A percentile compares a stretch with the other conserved stretches of the same genome.
phyloP scores from a whole-genome alignment of 1,140 invertebrate species.

The Spodoptera frugiperda region DNA sequence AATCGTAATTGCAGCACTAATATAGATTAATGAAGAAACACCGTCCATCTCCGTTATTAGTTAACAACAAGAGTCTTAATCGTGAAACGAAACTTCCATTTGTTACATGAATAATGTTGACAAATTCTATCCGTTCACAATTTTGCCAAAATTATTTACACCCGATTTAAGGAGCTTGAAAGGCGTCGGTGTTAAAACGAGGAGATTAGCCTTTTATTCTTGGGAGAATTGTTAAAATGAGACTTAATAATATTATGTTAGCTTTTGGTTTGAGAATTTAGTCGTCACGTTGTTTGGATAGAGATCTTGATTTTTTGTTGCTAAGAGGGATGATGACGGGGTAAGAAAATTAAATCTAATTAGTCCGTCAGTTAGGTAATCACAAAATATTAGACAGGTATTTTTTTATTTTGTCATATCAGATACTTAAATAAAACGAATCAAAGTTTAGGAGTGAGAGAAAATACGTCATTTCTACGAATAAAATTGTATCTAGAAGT shows the following conservation, averaged over 20 bases:
- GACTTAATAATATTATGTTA: not conserved
- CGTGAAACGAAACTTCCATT: conserved; percentile 31
- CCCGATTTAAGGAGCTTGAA: not conserved
- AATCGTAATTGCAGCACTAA: conserved; percentile 32
- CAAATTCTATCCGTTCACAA: conserved; percentile 22
- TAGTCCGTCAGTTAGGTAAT: too few species aligned
- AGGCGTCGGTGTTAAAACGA: not conserved
- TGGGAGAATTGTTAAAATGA: conserved; percentile 5
- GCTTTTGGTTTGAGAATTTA: not conserved
- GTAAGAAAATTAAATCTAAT: too few species aligned
- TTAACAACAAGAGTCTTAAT: conserved; percentile 10
- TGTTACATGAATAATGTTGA: conserved; percentile 36
- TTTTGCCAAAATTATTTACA: conserved; percentile 27
- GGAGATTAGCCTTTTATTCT: not conserved
- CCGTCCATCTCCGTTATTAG: conserved; percentile 12
- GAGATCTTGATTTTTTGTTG: not conserved
- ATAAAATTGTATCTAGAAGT: too few species aligned
- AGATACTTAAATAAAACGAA: too few species aligned
- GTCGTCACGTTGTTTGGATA: too few species aligned
- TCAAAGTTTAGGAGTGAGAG: too few species aligned
- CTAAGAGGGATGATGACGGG: too few species aligned
- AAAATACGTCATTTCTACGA: too few species aligned
- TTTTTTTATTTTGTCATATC: too few species aligned
- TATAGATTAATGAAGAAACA: conserved; percentile 28
- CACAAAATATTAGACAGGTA: too few species aligned